Evolutionary conservation across 2,797 vertebrate genomes (phyloP).

Genomic region (Coendou prehensilis): DNA sequence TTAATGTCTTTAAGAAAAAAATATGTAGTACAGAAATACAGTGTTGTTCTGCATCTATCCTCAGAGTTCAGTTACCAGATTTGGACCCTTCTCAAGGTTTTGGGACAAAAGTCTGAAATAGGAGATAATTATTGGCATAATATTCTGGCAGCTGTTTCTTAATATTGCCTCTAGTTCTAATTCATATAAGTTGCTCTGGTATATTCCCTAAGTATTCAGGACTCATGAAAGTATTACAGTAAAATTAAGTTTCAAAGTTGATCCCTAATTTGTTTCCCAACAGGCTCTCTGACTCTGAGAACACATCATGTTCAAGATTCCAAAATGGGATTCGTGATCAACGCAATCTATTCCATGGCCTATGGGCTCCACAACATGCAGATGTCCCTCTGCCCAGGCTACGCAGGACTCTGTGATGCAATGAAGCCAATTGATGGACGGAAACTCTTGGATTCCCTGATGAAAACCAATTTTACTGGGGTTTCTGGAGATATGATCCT

Average conservation of each 20-base stretch:
- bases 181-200: not conserved
- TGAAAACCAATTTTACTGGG: constrained; percentile 98
- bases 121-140: not conserved
- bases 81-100: not conserved
- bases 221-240: not conserved
- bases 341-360: constrained; percentile 99
- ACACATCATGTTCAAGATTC: constrained; percentile 98
- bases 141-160: not conserved
- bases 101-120: not conserved
- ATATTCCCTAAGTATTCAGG: not conserved
- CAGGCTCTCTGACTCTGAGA: constrained; percentile 92
- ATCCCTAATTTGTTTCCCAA: constrained; percentile 67
- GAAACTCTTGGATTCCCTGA: constrained; percentile 96
- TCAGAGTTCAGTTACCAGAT: not conserved
- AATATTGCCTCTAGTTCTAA: not conserved
- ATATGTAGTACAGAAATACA: not conserved
- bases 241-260: constrained; percentile 2
- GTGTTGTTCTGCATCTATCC: not conserved
- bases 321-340: constrained; percentile 99
- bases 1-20: not conserved
- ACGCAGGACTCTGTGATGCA: constrained; percentile 95
- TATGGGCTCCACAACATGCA: constrained; percentile 99
- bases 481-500: constrained; percentile 97
- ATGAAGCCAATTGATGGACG: constrained; percentile 98
- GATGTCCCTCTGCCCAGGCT: constrained; percentile 93